Percentiles rank a stretch among this genome's conserved stretches.
Conservation (phyloP, 2,888 invertebrate genomes). For the Blomia tropicalis region DNA sequence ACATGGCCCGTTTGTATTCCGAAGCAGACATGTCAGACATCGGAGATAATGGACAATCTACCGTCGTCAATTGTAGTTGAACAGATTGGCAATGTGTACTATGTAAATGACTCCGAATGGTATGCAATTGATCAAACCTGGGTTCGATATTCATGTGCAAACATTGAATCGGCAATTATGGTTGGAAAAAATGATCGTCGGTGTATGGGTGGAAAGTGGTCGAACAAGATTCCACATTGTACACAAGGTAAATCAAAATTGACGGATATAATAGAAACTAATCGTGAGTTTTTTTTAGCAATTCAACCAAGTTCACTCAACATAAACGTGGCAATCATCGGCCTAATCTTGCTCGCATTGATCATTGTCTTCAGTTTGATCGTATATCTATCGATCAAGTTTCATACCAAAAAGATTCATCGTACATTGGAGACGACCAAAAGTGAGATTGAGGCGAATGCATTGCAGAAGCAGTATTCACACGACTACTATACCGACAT, state of each 20-base stretch:
- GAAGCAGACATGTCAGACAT: neutral
- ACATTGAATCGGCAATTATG: constrained; percentile 9
- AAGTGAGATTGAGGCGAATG: neutral
- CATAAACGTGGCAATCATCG: too few relatives aligned
- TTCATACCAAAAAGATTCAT: constrained; percentile 1
- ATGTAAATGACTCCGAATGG: constrained; percentile 11
- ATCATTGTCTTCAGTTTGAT: neutral
- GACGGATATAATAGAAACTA: neutral
- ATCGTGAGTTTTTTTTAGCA: neutral
- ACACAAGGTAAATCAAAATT: neutral
- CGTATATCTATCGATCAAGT: neutral
- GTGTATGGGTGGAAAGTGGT: constrained; percentile 8
- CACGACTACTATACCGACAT: neutral
- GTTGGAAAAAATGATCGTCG: neutral
- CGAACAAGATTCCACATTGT: constrained; percentile 7
- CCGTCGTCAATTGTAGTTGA: constrained; percentile 1
- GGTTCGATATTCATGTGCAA: constrained; percentile 10
- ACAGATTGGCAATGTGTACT: constrained; percentile 22
- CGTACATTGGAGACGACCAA: neutral
- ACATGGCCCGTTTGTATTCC: constrained; percentile 15
- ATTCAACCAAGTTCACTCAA: neutral
- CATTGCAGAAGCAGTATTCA: neutral
- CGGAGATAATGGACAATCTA: neutral
- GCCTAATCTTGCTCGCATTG: neutral
- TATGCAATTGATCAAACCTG: constrained; percentile 6